Evolutionary conservation across 1,140 invertebrate genomes (phyloP).

Genomic region (Penaeus japonicus): DNA sequence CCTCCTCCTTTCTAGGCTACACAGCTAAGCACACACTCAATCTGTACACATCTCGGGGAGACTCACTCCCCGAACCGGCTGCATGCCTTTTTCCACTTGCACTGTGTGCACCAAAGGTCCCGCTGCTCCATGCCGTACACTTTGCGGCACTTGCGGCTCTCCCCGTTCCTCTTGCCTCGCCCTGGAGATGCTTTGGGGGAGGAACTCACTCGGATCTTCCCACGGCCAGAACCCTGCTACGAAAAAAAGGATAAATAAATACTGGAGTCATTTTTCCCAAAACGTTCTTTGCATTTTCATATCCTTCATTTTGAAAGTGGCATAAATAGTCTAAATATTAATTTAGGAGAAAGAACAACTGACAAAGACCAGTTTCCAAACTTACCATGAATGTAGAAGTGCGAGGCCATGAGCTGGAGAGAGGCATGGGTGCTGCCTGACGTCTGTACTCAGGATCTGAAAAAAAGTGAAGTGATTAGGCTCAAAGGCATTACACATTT

Average conservation of each 20-base stretch:
- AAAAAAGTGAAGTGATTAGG: neutral
- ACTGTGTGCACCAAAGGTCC: constrained; percentile 97
- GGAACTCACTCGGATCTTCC: constrained; percentile 62
- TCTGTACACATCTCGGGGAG: neutral
- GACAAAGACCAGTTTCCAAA: neutral
- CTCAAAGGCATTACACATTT: too few relatives aligned
- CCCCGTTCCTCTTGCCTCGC: constrained; percentile 64
- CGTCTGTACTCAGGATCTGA: constrained; percentile 56
- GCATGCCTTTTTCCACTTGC: constrained; percentile 99
- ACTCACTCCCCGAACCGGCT: constrained; percentile 81
- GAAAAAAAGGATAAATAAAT: neutral
- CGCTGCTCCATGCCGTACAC: constrained; percentile 97
- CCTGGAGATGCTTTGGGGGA: constrained; percentile 66
- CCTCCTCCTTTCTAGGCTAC: neutral
- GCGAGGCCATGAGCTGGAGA: constrained; percentile 57
- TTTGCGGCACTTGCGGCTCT: constrained; percentile 61
- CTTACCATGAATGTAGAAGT: constrained; percentile 47
- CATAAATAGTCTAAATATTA: too few relatives aligned
- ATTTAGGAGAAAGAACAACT: neutral
- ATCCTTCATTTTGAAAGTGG: too few relatives aligned
- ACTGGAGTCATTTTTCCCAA: too few relatives aligned
- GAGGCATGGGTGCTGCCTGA: neutral
- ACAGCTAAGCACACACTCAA: neutral
- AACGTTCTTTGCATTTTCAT: too few relatives aligned
- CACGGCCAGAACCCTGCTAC: constrained; percentile 34